These are phyloP conservation scores for Dolichallabes microphthalmus DNA, from an alignment of 2,113 vertebrate species.

Conservation along the genomic window DNA sequence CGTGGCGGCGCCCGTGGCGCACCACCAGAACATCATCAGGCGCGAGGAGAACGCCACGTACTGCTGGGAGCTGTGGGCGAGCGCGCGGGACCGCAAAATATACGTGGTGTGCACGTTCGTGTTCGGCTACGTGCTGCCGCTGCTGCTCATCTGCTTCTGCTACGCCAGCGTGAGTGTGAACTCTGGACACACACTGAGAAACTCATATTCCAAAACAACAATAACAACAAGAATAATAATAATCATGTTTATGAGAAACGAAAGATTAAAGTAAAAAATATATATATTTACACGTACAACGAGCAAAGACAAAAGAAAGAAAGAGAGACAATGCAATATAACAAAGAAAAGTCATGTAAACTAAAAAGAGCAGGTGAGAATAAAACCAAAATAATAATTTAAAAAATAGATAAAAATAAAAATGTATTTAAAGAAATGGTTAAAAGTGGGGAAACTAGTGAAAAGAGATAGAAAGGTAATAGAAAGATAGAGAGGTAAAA, in stretches of 20 bases:
- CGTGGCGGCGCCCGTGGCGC: constrained; percentile 35
- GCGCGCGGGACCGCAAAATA: constrained; percentile 20
- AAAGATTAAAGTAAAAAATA: neutral
- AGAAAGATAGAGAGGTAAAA: too few species aligned
- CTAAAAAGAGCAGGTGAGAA: too few species aligned
- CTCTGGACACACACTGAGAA: neutral
- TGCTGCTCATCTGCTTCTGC: constrained; percentile 42
- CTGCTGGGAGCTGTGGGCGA: constrained; percentile 44
- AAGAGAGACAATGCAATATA: neutral
- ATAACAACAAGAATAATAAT: neutral
- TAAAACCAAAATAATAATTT: too few species aligned
- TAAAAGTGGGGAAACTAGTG: too few species aligned
- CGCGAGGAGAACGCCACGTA: constrained; percentile 28
- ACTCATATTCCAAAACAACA: neutral
- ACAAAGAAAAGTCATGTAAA: too few species aligned
- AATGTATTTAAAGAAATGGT: too few species aligned
- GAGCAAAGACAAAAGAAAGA: neutral
- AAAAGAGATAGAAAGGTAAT: too few species aligned
- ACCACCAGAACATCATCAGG: constrained; percentile 36
- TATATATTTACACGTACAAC: neutral
- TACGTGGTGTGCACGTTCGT: constrained; percentile 43
- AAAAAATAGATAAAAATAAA: too few species aligned
- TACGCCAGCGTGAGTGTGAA: constrained; percentile 36
- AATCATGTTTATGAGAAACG: neutral
- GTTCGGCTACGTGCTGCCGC: constrained; percentile 38